Conservation (phyloP, 1,140 invertebrate genomes). For the Saxidomus purpurata region DNA sequence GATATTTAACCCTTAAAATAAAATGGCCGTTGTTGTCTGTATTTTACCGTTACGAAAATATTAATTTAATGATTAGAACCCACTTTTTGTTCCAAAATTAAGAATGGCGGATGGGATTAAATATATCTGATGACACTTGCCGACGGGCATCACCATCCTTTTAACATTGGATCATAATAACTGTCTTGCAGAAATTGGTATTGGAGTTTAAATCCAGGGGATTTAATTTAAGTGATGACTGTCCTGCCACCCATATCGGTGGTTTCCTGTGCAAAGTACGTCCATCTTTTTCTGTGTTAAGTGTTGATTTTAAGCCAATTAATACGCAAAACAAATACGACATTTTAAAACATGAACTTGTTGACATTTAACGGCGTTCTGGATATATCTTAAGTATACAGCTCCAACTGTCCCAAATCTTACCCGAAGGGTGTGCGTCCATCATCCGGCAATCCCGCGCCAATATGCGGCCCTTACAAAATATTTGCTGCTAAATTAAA, state of each 20-base stretch:
- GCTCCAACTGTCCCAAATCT: background rate
- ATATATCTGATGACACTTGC: constrained; percentile 4
- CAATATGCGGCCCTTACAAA: background rate
- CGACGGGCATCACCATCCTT: background rate
- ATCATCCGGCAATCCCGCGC: background rate
- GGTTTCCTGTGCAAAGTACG: background rate
- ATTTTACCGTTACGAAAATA: no score
- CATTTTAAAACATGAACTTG: constrained; percentile 1
- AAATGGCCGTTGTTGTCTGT: no score
- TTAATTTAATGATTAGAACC: no score
- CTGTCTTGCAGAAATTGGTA: background rate
- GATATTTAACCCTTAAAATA: no score
- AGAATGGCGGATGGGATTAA: background rate
- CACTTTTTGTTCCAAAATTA: no score
- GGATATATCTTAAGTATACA: background rate
- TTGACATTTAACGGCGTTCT: constrained; percentile 9
- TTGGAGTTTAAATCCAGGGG: background rate
- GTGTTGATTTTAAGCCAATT: background rate
- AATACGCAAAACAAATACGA: background rate
- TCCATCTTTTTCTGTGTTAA: no score
- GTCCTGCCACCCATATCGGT: background rate
- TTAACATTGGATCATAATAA: background rate
- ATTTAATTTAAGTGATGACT: background rate
- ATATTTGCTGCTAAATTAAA: background rate
- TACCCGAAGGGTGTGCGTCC: background rate